Evolutionary conservation across 2,888 invertebrate genomes (phyloP).

Genomic region (Platycheirus rosarum): DNA sequence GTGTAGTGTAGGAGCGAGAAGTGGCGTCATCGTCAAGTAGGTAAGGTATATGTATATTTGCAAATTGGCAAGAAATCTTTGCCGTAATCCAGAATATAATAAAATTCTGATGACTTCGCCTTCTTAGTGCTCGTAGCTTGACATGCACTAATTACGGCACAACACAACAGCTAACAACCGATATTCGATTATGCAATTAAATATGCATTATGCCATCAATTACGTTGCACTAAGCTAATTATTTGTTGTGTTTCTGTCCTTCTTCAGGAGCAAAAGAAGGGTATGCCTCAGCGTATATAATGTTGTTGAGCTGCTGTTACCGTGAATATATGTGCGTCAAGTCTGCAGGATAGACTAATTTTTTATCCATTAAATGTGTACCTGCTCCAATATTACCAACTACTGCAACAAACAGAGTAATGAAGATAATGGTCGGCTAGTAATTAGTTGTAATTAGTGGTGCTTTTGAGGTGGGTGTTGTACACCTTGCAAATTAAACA

Average conservation of each 20-base stretch:
- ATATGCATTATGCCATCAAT: conserved; percentile 77
- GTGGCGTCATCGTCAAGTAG: conserved; percentile 5
- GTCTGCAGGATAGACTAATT: conserved; percentile 71
- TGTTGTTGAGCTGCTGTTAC: conserved; percentile 35
- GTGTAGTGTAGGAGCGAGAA: neutral
- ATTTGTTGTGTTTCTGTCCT: conserved; percentile 62
- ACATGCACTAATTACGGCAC: conserved; percentile 75
- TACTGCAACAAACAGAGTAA: conserved; percentile 48
- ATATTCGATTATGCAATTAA: conserved; percentile 77
- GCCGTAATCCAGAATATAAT: conserved; percentile 9
- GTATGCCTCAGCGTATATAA: conserved; percentile 48
- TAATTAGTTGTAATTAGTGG: conserved; percentile 73
- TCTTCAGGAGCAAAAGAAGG: conserved; percentile 21
- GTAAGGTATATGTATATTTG: too few relatives aligned
- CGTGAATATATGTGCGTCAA: conserved; percentile 58
- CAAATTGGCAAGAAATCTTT: conserved; percentile 55
- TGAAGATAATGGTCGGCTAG: conserved; percentile 70
- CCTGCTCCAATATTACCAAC: conserved; percentile 29
- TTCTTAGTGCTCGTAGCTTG: conserved; percentile 71
- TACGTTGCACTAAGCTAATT: conserved; percentile 75
- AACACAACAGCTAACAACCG: conserved; percentile 76
- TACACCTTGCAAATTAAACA: conserved; percentile 69
- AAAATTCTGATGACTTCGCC: conserved; percentile 61
- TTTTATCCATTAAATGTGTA: conserved; percentile 68
- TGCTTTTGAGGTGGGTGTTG: conserved; percentile 71